Conservation (phyloP, 1,140 invertebrate genomes). For the Glossosoma conforme region DNA sequence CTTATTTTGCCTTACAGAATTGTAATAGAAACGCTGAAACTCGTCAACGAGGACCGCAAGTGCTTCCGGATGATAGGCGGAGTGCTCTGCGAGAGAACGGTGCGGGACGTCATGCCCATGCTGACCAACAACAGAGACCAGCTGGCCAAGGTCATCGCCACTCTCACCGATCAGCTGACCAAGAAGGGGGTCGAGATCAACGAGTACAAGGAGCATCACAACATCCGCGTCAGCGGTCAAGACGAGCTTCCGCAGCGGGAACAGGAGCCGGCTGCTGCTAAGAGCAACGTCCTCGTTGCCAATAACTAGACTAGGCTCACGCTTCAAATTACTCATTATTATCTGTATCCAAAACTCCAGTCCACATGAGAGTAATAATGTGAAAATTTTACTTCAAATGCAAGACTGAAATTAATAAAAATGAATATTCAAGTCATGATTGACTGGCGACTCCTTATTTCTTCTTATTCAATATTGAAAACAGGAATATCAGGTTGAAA, state of each 20-base stretch:
- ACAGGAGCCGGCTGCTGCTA: slow-evolving; percentile 40
- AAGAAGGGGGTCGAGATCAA: slow-evolving; percentile 89
- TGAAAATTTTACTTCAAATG: no score
- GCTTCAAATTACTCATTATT: no score
- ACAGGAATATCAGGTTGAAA: no score
- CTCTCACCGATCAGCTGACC: slow-evolving; percentile 73
- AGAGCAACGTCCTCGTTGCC: slow-evolving; percentile 56
- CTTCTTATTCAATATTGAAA: no score
- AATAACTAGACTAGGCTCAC: no score
- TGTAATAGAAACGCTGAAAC: slow-evolving; percentile 89
- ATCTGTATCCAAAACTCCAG: no score
- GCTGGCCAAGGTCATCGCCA: slow-evolving; percentile 72
- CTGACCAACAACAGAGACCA: slow-evolving; percentile 78
- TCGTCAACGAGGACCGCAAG: slow-evolving; percentile 77
- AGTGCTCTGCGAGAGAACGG: slow-evolving; percentile 87
- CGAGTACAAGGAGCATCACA: slow-evolving; percentile 87
- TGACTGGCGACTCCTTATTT: no score
- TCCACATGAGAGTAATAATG: no score
- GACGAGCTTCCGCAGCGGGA: slow-evolving; percentile 46
- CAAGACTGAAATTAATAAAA: no score
- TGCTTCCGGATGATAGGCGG: slow-evolving; percentile 93
- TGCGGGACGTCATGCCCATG: slow-evolving; percentile 85
- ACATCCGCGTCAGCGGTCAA: slow-evolving; percentile 71
- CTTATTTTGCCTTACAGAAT: slow-evolving; percentile 64
- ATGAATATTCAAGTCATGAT: no score